Percentiles rank a stretch among this genome's conserved stretches.
These are phyloP conservation scores for Melanocharis versteri DNA, from an alignment of 2,113 vertebrate species.

Conservation along the genomic window DNA sequence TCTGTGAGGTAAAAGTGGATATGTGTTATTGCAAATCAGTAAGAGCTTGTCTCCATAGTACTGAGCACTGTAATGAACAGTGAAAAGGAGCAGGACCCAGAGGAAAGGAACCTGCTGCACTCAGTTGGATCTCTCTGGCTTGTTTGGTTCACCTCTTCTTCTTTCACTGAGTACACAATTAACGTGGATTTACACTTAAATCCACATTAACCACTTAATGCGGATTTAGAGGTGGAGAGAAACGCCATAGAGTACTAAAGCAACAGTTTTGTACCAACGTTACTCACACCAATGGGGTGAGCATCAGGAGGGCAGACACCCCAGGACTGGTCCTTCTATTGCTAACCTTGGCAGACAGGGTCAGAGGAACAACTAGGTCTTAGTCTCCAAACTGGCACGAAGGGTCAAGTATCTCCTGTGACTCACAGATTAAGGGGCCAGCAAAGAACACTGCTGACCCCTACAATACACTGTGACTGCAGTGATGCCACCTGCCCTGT, in stretches of 20 bases:
- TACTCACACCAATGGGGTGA: background rate
- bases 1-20: conserved; percentile 50
- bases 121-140: background rate
- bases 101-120: background rate
- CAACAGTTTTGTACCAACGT: background rate
- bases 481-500: background rate
- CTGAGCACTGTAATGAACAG: background rate
- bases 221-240: background rate
- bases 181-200: no score
- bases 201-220: background rate
- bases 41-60: background rate
- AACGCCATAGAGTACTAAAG: background rate
- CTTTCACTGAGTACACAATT: background rate
- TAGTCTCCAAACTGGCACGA: background rate
- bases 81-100: background rate
- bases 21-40: background rate
- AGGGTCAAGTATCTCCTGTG: background rate
- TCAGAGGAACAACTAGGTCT: background rate
- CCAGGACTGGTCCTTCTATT: background rate
- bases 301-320: background rate
- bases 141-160: background rate
- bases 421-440: accelerated
- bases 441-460: background rate
- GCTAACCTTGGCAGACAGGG: background rate
- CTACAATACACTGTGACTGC: accelerated